phyloP scores from a whole-genome alignment of 2,113 vertebrate species.

The Pandion haliaetus region DNA sequence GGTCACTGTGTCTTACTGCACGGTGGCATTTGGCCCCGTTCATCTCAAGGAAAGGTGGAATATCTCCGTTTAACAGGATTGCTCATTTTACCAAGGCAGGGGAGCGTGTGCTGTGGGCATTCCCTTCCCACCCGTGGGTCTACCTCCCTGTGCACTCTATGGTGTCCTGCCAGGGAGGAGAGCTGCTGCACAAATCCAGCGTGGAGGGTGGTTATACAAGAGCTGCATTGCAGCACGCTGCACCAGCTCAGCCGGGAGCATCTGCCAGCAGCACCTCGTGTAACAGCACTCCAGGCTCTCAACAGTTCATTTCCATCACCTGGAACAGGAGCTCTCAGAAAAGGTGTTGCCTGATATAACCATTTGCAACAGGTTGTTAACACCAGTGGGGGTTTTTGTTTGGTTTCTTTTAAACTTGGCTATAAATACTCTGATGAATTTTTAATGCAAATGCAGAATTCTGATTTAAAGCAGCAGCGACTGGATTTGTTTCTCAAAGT shows the following conservation, averaged over 20 bases:
- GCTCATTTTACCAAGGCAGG: neutral
- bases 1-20: neutral
- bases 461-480: neutral
- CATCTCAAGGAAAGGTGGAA: neutral
- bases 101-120: neutral
- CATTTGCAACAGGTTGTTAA: neutral
- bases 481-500: neutral
- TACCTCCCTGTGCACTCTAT: neutral
- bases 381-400: fast-evolving
- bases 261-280: neutral
- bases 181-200: neutral
- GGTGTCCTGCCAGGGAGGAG: neutral
- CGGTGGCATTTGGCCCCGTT: fast-evolving
- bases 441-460: neutral
- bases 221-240: neutral
- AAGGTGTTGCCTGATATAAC: neutral
- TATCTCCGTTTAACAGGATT: neutral
- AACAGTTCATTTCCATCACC: neutral
- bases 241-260: neutral
- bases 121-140: neutral
- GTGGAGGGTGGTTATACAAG: neutral
- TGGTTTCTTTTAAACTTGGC: neutral
- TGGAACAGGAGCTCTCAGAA: neutral
- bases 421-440: neutral
- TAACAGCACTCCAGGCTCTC: neutral